phyloP scores from a whole-genome alignment of 2,113 vertebrate species.

The Actenoides hombroni region DNA sequence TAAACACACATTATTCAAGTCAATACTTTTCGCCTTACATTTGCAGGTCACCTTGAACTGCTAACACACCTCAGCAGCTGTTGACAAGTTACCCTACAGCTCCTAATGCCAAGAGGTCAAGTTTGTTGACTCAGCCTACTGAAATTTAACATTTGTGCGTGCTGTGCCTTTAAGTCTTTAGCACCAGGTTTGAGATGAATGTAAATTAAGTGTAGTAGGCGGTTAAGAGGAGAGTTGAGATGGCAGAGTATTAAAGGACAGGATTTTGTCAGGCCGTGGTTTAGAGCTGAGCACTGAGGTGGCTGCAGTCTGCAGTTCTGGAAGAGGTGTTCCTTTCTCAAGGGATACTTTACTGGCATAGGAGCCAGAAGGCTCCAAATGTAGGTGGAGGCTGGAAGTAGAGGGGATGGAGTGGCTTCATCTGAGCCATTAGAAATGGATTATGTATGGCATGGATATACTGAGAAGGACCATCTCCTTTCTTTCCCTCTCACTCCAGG shows the following conservation, averaged over 20 bases:
- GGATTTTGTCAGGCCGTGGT: background rate
- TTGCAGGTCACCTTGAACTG: slow-evolving; percentile 7
- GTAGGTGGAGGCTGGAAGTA: background rate
- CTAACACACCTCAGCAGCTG: slow-evolving; percentile 42
- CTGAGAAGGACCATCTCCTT: background rate
- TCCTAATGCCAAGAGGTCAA: slow-evolving; percentile 19
- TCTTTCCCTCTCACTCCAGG: background rate
- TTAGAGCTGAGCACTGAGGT: background rate
- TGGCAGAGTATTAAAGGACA: background rate
- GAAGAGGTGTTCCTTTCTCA: background rate
- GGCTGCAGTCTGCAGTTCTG: background rate
- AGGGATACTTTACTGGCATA: background rate
- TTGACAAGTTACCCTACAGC: slow-evolving; percentile 28
- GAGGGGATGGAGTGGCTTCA: background rate
- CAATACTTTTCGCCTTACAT: background rate
- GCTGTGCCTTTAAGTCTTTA: background rate
- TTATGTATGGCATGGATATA: background rate
- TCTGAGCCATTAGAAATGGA: background rate
- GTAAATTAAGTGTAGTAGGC: background rate
- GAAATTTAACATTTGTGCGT: background rate
- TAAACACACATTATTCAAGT: slow-evolving; percentile 9
- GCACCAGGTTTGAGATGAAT: background rate
- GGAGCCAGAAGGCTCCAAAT: background rate
- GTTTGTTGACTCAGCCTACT: slow-evolving; percentile 29
- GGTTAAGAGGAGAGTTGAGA: background rate